Percentiles rank a stretch among this genome's conserved stretches.
Evolutionary conservation across 2,888 invertebrate species (phyloP).

Genomic region (Beris morrisii): DNA sequence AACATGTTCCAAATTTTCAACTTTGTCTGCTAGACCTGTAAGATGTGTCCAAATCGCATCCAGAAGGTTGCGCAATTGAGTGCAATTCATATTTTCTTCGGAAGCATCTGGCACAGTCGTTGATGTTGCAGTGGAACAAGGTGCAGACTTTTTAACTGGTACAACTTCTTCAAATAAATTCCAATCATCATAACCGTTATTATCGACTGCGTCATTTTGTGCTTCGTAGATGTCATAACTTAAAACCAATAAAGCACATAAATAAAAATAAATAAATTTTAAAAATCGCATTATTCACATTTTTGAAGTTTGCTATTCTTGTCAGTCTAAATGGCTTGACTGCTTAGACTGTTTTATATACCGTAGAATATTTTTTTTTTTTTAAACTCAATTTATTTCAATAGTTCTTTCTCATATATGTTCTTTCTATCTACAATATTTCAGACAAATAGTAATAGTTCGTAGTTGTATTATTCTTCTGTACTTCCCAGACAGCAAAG

Average conservation of each 20-base stretch:
- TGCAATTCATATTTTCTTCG: not conserved
- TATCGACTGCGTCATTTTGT: not conserved
- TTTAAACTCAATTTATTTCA: too few species aligned
- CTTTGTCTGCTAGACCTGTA: slow-evolving; percentile 11
- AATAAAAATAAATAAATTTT: slow-evolving; percentile 20
- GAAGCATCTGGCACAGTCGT: too few species aligned
- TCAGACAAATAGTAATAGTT: too few species aligned
- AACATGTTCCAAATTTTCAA: slow-evolving; percentile 9
- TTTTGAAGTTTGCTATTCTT: slow-evolving; percentile 7
- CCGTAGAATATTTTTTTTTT: too few species aligned
- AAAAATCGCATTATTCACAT: slow-evolving; percentile 23
- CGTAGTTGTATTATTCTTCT: too few species aligned
- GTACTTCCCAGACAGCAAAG: too few species aligned
- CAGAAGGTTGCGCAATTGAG: not conserved
- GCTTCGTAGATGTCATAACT: slow-evolving; percentile 9
- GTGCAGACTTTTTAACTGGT: not conserved
- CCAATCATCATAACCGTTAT: not conserved
- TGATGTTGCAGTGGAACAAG: too few species aligned
- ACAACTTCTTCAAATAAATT: not conserved
- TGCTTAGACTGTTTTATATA: too few species aligned
- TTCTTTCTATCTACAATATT: too few species aligned
- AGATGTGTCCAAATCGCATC: slow-evolving; percentile 14
- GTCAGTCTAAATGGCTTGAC: not conserved
- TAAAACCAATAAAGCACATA: slow-evolving; percentile 2
- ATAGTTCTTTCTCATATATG: too few species aligned